Conservation (phyloP, 2,888 invertebrate species). For the Heliothis peltigera region DNA sequence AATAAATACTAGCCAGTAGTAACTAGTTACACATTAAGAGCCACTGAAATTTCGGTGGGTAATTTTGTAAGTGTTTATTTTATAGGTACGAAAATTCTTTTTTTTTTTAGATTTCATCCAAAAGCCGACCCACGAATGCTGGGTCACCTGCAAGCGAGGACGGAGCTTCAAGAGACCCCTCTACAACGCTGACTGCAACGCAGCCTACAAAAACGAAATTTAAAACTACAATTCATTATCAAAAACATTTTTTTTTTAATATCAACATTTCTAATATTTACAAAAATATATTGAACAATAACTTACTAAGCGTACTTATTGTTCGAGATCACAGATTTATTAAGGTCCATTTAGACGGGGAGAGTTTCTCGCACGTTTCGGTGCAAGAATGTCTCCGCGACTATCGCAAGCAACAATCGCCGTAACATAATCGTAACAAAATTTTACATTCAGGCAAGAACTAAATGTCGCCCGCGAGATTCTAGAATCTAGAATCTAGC, state of each 20-base stretch:
- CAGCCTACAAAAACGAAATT: conserved; percentile 54
- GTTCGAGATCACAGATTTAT: conserved; percentile 85
- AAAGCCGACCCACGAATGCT: conserved; percentile 84
- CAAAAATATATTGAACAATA: conserved; percentile 79
- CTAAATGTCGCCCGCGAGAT: no score
- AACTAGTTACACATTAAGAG: no score
- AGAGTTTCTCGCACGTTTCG: no score
- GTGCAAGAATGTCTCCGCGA: no score
- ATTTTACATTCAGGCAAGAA: no score
- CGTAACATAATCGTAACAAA: no score
- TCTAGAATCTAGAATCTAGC: no score
- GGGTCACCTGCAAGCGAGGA: conserved; percentile 86
- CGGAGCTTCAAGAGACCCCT: conserved; percentile 83
- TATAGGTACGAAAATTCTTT: conserved; percentile 5
- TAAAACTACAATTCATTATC: conserved; percentile 61
- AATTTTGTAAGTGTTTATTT: no score
- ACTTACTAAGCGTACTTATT: conserved; percentile 86
- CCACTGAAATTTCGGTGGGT: no score
- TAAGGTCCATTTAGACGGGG: no score
- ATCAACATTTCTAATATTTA: conserved; percentile 60
- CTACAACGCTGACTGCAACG: conserved; percentile 73
- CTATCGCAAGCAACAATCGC: no score
- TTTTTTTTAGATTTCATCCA: conserved; percentile 79
- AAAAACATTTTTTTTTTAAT: conserved; percentile 66
- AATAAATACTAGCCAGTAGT: no score